phyloP scores from a whole-genome alignment of 2,113 vertebrate species.

The Tetrao urogallus region DNA sequence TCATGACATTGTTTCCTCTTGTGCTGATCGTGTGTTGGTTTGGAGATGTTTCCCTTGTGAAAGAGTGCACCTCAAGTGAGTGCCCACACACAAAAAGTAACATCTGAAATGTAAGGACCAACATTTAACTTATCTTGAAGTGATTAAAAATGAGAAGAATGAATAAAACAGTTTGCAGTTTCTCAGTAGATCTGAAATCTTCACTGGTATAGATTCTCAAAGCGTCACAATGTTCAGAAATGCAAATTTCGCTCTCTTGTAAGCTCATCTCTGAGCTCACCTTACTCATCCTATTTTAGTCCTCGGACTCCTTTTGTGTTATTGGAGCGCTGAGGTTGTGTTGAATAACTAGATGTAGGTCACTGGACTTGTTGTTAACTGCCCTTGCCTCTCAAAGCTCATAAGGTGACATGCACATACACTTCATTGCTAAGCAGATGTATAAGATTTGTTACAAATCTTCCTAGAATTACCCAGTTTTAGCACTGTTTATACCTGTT shows the following conservation, averaged over 20 bases:
- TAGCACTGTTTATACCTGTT: not conserved
- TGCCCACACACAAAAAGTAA: not conserved
- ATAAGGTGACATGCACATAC: fast-evolving
- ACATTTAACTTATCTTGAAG: not conserved
- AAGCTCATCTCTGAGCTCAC: not conserved
- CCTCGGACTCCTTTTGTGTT: not conserved
- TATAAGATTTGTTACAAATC: not conserved
- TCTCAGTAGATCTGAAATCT: not conserved
- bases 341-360: not conserved
- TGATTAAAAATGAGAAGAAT: not conserved
- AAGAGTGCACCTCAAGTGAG: not conserved
- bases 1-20: not conserved
- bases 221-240: not conserved
- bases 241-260: not conserved
- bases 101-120: not conserved
- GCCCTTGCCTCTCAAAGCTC: not conserved
- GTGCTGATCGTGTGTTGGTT: fast-evolving
- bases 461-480: not conserved
- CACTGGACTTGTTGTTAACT: not conserved
- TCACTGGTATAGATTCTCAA: not conserved
- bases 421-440: not conserved
- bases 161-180: not conserved
- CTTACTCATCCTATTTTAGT: not conserved
- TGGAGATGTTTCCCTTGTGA: not conserved
- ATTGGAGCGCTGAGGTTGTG: not conserved